Evolutionary conservation across 2,113 vertebrate species (phyloP).

Genomic region (Bufo gargarizans): DNA sequence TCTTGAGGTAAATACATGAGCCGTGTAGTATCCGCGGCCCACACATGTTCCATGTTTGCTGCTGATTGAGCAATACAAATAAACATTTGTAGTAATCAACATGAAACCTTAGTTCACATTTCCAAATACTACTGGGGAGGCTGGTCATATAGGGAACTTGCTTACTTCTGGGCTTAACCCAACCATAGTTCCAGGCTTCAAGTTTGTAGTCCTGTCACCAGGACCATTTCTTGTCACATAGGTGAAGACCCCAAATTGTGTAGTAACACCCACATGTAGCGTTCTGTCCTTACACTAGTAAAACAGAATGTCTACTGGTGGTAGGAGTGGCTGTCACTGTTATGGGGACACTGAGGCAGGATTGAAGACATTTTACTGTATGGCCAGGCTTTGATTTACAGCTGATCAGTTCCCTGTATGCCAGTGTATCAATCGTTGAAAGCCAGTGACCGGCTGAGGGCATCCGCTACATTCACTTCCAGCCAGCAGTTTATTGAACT

Average conservation of each 20-base stretch:
- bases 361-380: too few species aligned
- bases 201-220: background rate
- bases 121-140: background rate
- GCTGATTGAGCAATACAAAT: constrained; percentile 7
- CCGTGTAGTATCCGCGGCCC: background rate
- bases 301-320: too few species aligned
- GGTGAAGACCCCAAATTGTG: background rate
- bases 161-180: background rate
- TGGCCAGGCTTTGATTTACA: background rate
- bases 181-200: background rate
- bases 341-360: too few species aligned
- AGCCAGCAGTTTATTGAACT: constrained; percentile 8
- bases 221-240: background rate
- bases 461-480: background rate
- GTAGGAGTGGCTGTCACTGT: too few species aligned
- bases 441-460: background rate
- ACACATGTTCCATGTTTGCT: constrained; percentile 1
- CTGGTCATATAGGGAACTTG: background rate
- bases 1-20: background rate
- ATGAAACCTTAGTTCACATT: background rate
- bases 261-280: too few species aligned
- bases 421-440: background rate
- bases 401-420: background rate
- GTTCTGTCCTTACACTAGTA: too few species aligned
- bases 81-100: background rate